Conservation (phyloP, 2,797 vertebrate species). For the Vipera latastei region DNA sequence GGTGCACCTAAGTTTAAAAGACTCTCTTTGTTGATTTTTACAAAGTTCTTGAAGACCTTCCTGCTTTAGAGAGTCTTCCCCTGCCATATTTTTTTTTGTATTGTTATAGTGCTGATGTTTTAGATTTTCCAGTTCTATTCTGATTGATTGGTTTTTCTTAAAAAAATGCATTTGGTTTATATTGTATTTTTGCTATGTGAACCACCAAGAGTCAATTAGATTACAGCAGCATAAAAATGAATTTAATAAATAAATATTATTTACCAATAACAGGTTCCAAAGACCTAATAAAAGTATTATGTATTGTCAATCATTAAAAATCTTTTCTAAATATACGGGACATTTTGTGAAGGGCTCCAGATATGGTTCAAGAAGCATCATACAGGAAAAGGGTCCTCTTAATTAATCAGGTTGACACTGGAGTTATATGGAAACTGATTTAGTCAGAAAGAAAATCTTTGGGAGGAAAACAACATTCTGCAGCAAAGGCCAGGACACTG, state of each 20-base stretch:
- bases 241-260: background rate
- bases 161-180: background rate
- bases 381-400: slow-evolving; percentile 62
- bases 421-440: slow-evolving; percentile 70
- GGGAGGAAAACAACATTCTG: slow-evolving; percentile 27
- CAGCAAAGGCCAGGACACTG: background rate
- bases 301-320: background rate
- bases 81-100: background rate
- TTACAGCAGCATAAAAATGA: background rate
- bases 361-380: background rate
- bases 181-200: background rate
- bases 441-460: slow-evolving; percentile 63
- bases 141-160: background rate
- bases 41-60: background rate
- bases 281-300: background rate
- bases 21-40: background rate
- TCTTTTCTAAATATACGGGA: background rate
- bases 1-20: background rate
- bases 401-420: slow-evolving; percentile 63
- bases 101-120: background rate
- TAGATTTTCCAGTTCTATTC: background rate
- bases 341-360: background rate
- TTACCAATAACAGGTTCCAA: background rate
- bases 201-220: background rate
- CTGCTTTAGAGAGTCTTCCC: background rate